A percentile compares a stretch with the other conserved stretches of the same genome.
Conservation (phyloP, 2,797 vertebrate species). For the Neostethus bicornis region DNA sequence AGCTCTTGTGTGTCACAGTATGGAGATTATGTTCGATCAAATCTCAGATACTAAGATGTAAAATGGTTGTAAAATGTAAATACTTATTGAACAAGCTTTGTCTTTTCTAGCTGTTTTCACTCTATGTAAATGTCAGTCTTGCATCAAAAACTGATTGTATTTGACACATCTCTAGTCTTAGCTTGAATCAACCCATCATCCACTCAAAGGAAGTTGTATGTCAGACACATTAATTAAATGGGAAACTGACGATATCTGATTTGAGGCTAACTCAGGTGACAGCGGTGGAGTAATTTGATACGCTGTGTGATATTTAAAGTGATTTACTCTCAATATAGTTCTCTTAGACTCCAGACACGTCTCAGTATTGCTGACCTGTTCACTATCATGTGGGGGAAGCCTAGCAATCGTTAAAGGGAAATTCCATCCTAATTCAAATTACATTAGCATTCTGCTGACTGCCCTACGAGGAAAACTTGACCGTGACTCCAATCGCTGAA, state of each 20-base stretch:
- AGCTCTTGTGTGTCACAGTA: conserved; percentile 27
- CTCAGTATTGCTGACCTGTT: conserved; percentile 56
- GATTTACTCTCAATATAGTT: conserved; percentile 42
- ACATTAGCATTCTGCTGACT: conserved; percentile 57
- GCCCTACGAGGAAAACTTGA: conserved; percentile 51
- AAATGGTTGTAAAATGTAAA: conserved; percentile 35
- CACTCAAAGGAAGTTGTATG: conserved; percentile 26
- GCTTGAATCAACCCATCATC: conserved; percentile 45
- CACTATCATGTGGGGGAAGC: conserved; percentile 55
- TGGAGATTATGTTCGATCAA: conserved; percentile 49
- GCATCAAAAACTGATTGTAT: conserved; percentile 50
- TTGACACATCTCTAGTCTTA: conserved; percentile 32
- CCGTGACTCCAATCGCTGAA: conserved; percentile 52
- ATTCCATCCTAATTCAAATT: conserved; percentile 66
- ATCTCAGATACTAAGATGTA: conserved; percentile 42
- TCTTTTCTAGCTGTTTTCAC: conserved; percentile 18
- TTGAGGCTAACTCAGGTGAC: conserved; percentile 47
- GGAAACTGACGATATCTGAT: conserved; percentile 45
- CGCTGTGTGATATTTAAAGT: conserved; percentile 46
- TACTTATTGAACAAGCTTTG: conserved; percentile 4
- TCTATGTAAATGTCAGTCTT: conserved; percentile 19
- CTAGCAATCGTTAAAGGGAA: conserved; percentile 59
- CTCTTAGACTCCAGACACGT: conserved; percentile 22
- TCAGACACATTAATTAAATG: conserved; percentile 51
- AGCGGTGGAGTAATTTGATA: conserved; percentile 41